phyloP scores from a whole-genome alignment of 2,888 invertebrate genomes.

The Heteropelma amictum region DNA sequence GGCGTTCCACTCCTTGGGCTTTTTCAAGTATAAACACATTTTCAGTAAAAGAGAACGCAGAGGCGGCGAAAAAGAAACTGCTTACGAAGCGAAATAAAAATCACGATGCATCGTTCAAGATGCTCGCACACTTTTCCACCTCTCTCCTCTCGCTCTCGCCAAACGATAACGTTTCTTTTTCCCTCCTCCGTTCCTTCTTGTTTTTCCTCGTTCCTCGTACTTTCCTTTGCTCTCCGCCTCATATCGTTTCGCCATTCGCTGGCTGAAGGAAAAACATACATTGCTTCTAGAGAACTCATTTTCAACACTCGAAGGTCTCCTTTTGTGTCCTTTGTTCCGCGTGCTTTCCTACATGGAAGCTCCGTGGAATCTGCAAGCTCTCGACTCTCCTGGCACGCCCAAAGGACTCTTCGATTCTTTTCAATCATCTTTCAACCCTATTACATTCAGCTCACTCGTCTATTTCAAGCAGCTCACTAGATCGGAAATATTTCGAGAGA shows the following conservation, averaged over 20 bases:
- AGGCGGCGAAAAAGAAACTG: conserved; percentile 20
- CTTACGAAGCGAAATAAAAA: conserved; percentile 55
- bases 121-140: conserved; percentile 11
- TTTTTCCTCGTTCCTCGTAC: not conserved
- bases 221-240: not conserved
- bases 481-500: not conserved
- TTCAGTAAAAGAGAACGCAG: not conserved
- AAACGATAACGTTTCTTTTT: conserved; percentile 31
- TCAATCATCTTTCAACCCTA: not conserved
- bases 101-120: conserved; percentile 47
- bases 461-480: not conserved
- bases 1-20: not conserved
- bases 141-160: not conserved
- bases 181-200: not conserved
- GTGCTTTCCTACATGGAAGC: not conserved
- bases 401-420: not conserved
- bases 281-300: conserved; percentile 10
- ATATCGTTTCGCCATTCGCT: conserved; percentile 11
- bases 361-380: not conserved
- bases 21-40: conserved; percentile 13
- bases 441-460: not conserved
- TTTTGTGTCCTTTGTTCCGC: conserved; percentile 11
- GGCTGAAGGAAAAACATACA: not conserved
- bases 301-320: conserved; percentile 15
- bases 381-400: not conserved